These are phyloP conservation scores for Aporrectodea caliginosa DNA, from an alignment of 1,140 invertebrate species.

Conservation along the genomic window DNA sequence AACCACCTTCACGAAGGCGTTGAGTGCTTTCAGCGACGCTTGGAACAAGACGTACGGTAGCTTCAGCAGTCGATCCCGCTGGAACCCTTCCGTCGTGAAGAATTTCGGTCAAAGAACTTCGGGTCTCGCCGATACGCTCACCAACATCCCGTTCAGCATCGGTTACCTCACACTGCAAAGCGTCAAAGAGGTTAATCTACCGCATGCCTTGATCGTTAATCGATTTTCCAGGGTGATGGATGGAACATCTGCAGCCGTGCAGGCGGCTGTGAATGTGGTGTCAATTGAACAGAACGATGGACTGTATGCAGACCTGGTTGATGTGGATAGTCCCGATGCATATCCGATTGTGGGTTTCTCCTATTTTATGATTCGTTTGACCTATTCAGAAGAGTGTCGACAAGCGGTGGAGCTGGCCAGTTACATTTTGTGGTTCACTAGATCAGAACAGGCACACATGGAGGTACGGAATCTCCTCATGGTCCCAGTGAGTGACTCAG, in stretches of 20 bases:
- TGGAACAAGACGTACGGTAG: slow-evolving; percentile 34
- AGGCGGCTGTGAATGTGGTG: background rate
- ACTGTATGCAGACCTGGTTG: background rate
- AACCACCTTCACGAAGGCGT: slow-evolving; percentile 34
- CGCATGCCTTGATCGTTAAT: slow-evolving; percentile 37
- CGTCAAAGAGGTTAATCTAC: slow-evolving; percentile 17
- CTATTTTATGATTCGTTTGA: background rate
- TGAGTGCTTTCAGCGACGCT: slow-evolving; percentile 1
- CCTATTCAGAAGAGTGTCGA: slow-evolving; percentile 33
- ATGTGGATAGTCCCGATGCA: background rate
- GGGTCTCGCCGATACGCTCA: slow-evolving; percentile 40
- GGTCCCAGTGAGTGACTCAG: slow-evolving; percentile 35
- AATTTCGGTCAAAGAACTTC: slow-evolving; percentile 35
- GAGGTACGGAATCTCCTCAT: slow-evolving; percentile 32
- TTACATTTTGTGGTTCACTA: slow-evolving; percentile 43
- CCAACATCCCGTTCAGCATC: slow-evolving; percentile 37
- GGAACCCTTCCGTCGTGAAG: slow-evolving; percentile 34
- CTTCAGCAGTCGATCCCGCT: slow-evolving; percentile 34
- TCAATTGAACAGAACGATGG: background rate
- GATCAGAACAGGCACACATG: slow-evolving; percentile 21
- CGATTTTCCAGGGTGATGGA: slow-evolving; percentile 32
- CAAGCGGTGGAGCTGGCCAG: slow-evolving; percentile 41
- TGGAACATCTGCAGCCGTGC: background rate
- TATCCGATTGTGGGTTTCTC: slow-evolving; percentile 14
- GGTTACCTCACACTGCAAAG: slow-evolving; percentile 40